phyloP scores from a whole-genome alignment of 2,113 vertebrate genomes.

The Lates calcarifer region DNA sequence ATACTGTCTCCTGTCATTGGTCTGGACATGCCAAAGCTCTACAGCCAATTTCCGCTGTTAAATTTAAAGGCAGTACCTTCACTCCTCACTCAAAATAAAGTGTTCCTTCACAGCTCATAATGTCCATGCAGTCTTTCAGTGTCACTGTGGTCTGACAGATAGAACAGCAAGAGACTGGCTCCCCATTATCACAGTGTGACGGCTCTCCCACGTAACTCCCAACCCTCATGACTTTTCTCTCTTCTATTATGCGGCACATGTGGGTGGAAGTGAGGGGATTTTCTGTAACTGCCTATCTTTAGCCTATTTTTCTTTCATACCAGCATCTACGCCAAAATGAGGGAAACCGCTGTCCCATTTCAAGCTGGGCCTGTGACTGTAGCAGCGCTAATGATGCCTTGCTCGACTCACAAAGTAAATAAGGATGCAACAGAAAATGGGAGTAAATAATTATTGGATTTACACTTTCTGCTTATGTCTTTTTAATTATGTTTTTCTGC shows the following conservation, averaged over 20 bases:
- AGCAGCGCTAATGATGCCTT: neutral
- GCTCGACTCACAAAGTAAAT: neutral
- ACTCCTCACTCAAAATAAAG: constrained; percentile 32
- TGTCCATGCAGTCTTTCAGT: constrained; percentile 4
- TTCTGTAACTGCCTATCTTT: constrained; percentile 56
- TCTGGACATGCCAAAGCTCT: neutral
- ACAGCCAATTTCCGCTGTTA: constrained; percentile 3
- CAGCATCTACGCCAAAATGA: constrained; percentile 4
- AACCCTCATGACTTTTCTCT: constrained; percentile 31
- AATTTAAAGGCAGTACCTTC: constrained; percentile 12
- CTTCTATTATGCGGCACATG: constrained; percentile 52
- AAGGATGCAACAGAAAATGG: neutral
- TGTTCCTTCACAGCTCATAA: constrained; percentile 20
- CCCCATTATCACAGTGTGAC: constrained; percentile 61
- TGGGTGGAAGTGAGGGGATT: constrained; percentile 59
- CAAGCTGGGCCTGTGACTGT: constrained; percentile 3
- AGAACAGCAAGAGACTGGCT: constrained; percentile 40
- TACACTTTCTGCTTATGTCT: neutral
- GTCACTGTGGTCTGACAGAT: constrained; percentile 27
- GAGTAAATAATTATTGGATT: neutral
- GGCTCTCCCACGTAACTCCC: constrained; percentile 58
- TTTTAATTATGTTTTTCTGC: neutral
- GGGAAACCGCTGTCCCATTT: constrained; percentile 20
- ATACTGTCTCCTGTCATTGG: neutral
- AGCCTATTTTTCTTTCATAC: constrained; percentile 28